A percentile compares a stretch with the other conserved stretches of the same genome.
phyloP scores from a whole-genome alignment of 2,797 vertebrate genomes.

The Eremophila alpestris region DNA sequence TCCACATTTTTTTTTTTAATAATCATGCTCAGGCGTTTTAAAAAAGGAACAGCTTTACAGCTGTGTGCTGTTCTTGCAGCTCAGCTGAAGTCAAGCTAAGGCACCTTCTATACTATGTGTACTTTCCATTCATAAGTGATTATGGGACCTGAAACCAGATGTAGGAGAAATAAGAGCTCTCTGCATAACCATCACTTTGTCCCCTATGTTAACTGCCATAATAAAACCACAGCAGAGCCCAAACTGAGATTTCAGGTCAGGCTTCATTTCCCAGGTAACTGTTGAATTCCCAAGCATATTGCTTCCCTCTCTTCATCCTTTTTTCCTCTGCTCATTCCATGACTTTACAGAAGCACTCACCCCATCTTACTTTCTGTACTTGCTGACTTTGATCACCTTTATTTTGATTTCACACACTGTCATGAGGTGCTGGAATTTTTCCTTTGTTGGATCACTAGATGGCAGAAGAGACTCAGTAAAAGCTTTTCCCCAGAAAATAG shows the following conservation, averaged over 20 bases:
- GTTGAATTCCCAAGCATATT: background rate
- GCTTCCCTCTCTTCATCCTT: background rate
- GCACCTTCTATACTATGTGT: background rate
- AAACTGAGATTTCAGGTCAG: background rate
- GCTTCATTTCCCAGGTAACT: background rate
- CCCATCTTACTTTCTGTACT: background rate
- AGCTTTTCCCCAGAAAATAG: background rate
- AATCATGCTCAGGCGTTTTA: background rate
- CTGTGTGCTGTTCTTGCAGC: background rate
- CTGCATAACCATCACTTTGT: background rate
- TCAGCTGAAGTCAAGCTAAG: background rate
- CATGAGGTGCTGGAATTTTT: background rate
- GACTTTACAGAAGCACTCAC: background rate
- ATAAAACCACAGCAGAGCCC: background rate
- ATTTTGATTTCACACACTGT: background rate
- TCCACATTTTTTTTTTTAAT: background rate
- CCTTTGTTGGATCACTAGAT: conserved; percentile 47
- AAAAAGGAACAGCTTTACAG: background rate
- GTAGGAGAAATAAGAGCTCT: background rate
- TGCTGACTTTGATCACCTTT: background rate
- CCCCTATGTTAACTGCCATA: fast-evolving
- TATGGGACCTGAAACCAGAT: background rate
- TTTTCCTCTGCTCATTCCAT: background rate
- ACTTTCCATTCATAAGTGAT: background rate
- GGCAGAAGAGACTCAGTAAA: conserved; percentile 66